These are phyloP conservation scores for Olivierus martensii DNA, from an alignment of 1,140 invertebrate species.

Conservation along the genomic window DNA sequence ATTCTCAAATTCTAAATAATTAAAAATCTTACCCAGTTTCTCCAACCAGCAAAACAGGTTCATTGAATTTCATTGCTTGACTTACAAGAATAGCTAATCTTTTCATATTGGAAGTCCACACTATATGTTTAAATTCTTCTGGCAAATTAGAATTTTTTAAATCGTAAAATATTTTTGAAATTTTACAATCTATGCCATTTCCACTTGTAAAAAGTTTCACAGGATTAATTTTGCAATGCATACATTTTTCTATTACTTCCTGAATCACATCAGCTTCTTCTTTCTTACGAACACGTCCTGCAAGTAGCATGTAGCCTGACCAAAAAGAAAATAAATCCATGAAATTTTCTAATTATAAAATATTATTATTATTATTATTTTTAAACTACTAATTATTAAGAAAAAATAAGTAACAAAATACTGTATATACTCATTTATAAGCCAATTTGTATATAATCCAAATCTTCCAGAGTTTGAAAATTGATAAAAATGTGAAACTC, in stretches of 20 bases:
- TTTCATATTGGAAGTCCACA: conserved; percentile 87
- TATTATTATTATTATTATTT: no score
- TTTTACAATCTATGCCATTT: conserved; percentile 1
- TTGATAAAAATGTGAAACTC: no score
- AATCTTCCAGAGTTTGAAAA: no score
- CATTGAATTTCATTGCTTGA: conserved; percentile 74
- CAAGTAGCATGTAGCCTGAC: conserved; percentile 71
- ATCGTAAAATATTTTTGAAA: background rate
- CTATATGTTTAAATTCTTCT: conserved; percentile 58
- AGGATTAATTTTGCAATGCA: conserved; percentile 60
- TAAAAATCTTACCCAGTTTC: conserved; percentile 62
- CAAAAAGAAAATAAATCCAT: conserved; percentile 2
- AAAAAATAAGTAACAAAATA: background rate
- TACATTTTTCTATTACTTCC: conserved; percentile 64
- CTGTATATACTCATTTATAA: background rate
- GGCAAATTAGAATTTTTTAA: conserved; percentile 11
- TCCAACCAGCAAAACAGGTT: conserved; percentile 90
- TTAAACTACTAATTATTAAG: no score
- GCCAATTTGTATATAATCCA: no score
- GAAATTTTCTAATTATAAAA: no score
- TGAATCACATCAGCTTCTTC: conserved; percentile 53
- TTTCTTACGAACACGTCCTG: conserved; percentile 73
- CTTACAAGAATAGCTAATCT: conserved; percentile 80
- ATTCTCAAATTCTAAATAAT: no score
- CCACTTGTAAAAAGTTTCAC: conserved; percentile 54